These are phyloP conservation scores for Propithecus coquereli DNA, from an alignment of 2,113 vertebrate genomes.

Conservation along the genomic window DNA sequence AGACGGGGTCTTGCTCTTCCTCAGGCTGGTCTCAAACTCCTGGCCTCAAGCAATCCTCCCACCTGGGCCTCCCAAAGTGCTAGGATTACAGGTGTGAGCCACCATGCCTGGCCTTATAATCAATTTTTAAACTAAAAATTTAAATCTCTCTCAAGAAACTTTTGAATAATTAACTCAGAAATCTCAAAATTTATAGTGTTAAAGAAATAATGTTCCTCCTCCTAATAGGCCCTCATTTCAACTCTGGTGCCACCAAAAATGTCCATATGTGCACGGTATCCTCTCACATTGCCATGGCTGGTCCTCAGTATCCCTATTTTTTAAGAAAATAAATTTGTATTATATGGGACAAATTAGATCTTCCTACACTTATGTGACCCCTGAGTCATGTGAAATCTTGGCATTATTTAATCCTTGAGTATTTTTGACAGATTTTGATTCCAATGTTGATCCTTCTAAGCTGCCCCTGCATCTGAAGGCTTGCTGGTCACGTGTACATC, in stretches of 20 bases:
- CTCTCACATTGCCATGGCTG: not conserved
- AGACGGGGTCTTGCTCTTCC: no score
- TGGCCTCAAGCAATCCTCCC: no score
- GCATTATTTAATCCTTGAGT: not conserved
- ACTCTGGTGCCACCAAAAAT: not conserved
- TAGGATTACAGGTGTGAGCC: no score
- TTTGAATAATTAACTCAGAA: not conserved
- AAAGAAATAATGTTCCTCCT: not conserved
- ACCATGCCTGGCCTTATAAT: not conserved
- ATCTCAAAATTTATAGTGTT: not conserved
- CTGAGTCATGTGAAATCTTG: not conserved
- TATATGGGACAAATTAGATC: not conserved
- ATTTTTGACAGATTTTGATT: not conserved
- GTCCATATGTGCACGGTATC: not conserved
- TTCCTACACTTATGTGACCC: not conserved
- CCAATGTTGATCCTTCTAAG: not conserved
- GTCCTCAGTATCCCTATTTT: not conserved
- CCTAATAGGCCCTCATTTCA: not conserved
- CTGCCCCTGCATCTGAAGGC: not conserved
- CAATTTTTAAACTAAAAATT: not conserved
- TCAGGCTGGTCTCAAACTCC: no score
- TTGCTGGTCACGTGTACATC: not conserved
- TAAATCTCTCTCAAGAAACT: not conserved
- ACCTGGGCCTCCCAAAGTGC: no score
- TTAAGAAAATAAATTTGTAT: not conserved